These are phyloP conservation scores for Lophotriccus pileatus DNA, from an alignment of 2,797 vertebrate species.

Conservation along the genomic window DNA sequence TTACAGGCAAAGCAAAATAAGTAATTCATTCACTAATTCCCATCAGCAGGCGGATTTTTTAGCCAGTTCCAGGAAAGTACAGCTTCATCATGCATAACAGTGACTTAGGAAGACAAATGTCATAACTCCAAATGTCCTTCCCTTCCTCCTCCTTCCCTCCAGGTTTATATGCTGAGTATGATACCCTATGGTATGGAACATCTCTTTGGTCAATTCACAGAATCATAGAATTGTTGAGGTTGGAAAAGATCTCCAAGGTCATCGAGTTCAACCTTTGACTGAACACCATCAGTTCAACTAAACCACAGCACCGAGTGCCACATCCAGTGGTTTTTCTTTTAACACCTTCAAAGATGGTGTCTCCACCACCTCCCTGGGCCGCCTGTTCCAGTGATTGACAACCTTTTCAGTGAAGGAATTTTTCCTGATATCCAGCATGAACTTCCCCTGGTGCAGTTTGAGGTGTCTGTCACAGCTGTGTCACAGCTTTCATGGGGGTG, in stretches of 20 bases:
- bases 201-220: not conserved
- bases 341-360: not conserved
- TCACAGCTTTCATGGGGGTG: not conserved
- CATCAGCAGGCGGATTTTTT: not conserved
- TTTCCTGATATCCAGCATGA: not conserved
- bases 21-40: not conserved
- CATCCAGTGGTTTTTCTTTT: not conserved
- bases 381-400: not conserved
- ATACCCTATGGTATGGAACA: not conserved
- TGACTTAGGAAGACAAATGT: not conserved
- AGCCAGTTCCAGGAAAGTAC: not conserved
- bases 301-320: not conserved
- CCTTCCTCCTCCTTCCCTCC: not conserved
- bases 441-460: not conserved
- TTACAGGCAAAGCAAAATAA: not conserved
- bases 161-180: not conserved
- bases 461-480: not conserved
- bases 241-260: not conserved
- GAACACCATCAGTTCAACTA: not conserved
- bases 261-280: not conserved
- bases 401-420: too few relatives aligned
- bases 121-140: not conserved
- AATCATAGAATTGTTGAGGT: not conserved
- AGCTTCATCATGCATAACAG: accelerated
- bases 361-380: not conserved